Evolutionary conservation across 2,113 vertebrate species (phyloP).

Genomic region (Seriola aureovittata): DNA sequence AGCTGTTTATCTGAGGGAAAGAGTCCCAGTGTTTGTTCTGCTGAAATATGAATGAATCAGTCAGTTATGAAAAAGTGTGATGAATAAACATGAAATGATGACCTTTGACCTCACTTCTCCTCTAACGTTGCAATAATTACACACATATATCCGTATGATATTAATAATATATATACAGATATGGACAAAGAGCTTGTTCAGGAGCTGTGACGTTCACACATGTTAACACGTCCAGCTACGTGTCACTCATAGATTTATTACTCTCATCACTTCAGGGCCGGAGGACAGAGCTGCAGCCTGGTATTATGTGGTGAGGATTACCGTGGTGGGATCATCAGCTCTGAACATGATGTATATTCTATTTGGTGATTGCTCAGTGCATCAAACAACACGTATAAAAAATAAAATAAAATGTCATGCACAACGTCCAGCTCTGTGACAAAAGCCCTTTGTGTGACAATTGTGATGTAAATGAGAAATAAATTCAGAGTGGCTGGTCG

Average conservation of each 20-base stretch:
- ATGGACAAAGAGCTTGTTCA: neutral
- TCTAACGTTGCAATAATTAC: neutral
- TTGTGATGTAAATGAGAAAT: conserved; percentile 38
- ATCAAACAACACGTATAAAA: conserved; percentile 4
- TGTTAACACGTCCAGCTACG: conserved; percentile 18
- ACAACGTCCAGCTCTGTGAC: conserved; percentile 5
- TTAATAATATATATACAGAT: no score
- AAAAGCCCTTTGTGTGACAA: conserved; percentile 10
- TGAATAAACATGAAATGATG: neutral
- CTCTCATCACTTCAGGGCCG: conserved; percentile 33
- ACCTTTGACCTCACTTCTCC: neutral
- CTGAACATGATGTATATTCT: conserved; percentile 16
- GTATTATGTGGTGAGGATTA: conserved; percentile 17
- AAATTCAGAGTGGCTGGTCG: conserved; percentile 12
- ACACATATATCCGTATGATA: no score
- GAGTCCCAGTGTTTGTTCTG: conserved; percentile 3
- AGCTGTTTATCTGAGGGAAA: neutral
- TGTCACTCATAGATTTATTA: conserved; percentile 41
- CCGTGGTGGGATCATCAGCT: conserved; percentile 36
- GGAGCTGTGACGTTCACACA: conserved; percentile 10
- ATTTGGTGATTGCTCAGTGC: neutral
- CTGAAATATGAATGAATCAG: neutral
- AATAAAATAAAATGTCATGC: conserved; percentile 5
- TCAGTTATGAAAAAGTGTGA: neutral
- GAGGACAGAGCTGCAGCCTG: conserved; percentile 35